These are phyloP conservation scores for Synergus japonicus DNA, from an alignment of 2,888 invertebrate species.

Conservation along the genomic window DNA sequence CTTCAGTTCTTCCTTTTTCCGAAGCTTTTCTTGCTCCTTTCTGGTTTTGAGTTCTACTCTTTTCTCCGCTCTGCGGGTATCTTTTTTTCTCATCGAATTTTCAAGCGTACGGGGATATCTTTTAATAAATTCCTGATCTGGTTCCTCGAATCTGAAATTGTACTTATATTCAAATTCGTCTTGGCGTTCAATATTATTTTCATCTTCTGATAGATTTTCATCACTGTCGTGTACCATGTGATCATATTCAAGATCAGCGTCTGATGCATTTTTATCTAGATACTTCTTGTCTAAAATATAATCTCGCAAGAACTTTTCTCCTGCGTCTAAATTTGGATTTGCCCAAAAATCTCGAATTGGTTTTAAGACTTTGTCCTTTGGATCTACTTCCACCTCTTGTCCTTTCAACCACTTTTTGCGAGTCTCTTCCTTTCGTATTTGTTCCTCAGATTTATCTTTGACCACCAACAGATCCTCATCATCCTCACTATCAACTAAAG, in stretches of 20 bases:
- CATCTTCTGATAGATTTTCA: constrained; percentile 86
- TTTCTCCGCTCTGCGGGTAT: constrained; percentile 88
- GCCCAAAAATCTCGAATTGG: constrained; percentile 91
- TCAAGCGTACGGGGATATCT: constrained; percentile 93
- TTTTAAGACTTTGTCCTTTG: constrained; percentile 82
- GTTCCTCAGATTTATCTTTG: constrained; percentile 78
- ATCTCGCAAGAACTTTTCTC: constrained; percentile 94
- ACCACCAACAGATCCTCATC: constrained; percentile 76
- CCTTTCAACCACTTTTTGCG: constrained; percentile 91
- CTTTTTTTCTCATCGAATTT: constrained; percentile 88
- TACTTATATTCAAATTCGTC: constrained; percentile 96
- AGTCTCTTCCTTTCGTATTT: constrained; percentile 78
- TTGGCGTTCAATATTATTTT: constrained; percentile 87
- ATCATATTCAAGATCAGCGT: constrained; percentile 59
- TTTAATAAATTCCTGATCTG: constrained; percentile 91
- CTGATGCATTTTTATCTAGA: constrained; percentile 63
- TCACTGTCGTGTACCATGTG: constrained; percentile 76
- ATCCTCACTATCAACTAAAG: constrained; percentile 79
- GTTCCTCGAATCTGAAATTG: constrained; percentile 98
- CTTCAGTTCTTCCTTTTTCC: constrained; percentile 92
- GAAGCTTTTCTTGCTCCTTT: constrained; percentile 87
- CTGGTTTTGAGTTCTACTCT: constrained; percentile 86
- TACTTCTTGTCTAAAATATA: constrained; percentile 92
- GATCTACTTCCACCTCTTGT: constrained; percentile 81
- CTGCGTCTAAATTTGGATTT: constrained; percentile 87